Conservation (phyloP, 1,140 invertebrate genomes). For the Brachionus angularis region DNA sequence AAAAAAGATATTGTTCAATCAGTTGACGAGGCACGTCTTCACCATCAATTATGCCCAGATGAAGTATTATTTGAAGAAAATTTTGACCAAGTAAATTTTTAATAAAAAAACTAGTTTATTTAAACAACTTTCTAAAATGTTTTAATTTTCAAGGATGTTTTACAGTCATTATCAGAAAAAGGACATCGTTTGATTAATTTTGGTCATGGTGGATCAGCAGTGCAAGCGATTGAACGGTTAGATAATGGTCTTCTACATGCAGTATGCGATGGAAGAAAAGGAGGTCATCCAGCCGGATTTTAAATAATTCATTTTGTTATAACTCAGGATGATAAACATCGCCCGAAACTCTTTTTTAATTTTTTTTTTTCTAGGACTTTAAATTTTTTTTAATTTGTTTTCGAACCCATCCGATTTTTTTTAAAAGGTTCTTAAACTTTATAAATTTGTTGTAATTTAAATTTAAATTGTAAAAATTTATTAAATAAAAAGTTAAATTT, state of each 20-base stretch:
- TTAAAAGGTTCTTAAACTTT: no score
- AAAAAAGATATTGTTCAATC: slow-evolving; percentile 76
- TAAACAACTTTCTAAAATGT: not conserved
- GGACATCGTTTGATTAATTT: slow-evolving; percentile 31
- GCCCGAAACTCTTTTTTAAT: no score
- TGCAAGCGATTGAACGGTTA: slow-evolving; percentile 24
- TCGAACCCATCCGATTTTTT: no score
- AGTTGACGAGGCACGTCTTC: slow-evolving; percentile 77
- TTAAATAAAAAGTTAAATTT: no score
- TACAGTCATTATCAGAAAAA: not conserved
- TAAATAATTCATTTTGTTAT: not conserved
- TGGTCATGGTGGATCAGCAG: slow-evolving; percentile 36
- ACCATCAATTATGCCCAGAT: slow-evolving; percentile 88
- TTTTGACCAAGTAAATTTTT: slow-evolving; percentile 64
- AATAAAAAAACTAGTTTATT: not conserved
- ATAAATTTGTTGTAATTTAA: no score
- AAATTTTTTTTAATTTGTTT: no score
- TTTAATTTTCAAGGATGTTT: not conserved
- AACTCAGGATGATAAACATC: slow-evolving; percentile 28
- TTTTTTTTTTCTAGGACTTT: no score
- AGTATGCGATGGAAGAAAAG: slow-evolving; percentile 41
- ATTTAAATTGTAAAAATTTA: no score
- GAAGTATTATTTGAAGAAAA: slow-evolving; percentile 72
- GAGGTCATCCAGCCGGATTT: slow-evolving; percentile 34
- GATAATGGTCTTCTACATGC: not conserved